Base-by-base conservation (phyloP, 2,797 vertebrate genomes). In the Huso huso region DNA sequence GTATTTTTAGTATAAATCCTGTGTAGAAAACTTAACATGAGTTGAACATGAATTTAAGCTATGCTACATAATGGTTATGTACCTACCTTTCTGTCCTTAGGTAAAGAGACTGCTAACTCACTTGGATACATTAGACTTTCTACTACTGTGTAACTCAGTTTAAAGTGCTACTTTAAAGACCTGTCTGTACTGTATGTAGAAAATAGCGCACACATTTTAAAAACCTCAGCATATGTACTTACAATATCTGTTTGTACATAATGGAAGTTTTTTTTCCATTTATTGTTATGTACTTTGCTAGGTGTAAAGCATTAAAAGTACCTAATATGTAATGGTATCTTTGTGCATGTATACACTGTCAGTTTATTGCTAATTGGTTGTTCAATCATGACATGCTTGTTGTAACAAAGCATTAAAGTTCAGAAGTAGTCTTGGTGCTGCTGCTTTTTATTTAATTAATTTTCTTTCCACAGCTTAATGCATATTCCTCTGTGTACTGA, bases 351-450 rank as follows among this genome's bases (percentile, higher is more conserved):
- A 65, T 61, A 63, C 60, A 62, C 65, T 63, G 60, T 58, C 52
- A 48, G 55, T 58, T 70, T 62, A 63, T 49, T 67, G 64, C 49
- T 58, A 50, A 59, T 62, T 69, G 15, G 53, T 70, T 15, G n/a
- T 59, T 63, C 18, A 63, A 51, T 89, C 83, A 84, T 86, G 83
- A 66, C 55, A 51, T 88, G 88, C 85, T 89, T 89, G 86, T 87
- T 87, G 66, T 88, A 87, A 85, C 83, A 82, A 89, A 88, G 81
- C 84, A 90, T 89, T 89, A 89, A 90, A 90, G 80, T 84, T 86
- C 84, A 83, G 37, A 85, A 85, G 83, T 81, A 84, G 82, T 87
- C 81, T 23, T 51, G 82, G 85, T 85, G 82, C 86, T 85, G 63
- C 83, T 37, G 61, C 8, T 85, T 83, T 89, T 86, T 88, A 84